These are phyloP conservation scores for Caerostris darwini DNA, from an alignment of 1,140 invertebrate genomes.

Conservation along the genomic window DNA sequence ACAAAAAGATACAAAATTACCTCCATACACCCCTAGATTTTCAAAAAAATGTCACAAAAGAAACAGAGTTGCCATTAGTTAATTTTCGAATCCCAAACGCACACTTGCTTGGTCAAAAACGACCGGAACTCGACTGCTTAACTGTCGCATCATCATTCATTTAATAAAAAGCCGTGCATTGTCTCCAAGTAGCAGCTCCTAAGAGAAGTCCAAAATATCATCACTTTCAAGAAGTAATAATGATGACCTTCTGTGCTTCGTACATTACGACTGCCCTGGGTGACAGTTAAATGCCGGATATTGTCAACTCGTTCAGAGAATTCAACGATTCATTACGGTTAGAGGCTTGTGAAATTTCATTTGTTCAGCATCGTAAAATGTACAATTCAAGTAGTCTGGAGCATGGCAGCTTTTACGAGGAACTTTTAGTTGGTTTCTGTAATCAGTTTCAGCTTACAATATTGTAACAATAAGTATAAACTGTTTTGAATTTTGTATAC, in stretches of 20 bases:
- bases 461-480: no score
- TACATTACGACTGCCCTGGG: slow-evolving; percentile 14
- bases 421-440: neutral
- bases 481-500: no score
- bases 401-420: neutral
- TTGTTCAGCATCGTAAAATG: slow-evolving; percentile 19
- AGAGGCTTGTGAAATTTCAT: slow-evolving; percentile 16
- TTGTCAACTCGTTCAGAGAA: slow-evolving; percentile 61
- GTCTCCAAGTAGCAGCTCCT: neutral
- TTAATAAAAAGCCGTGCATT: slow-evolving; percentile 46
- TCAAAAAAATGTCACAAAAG: neutral
- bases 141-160: neutral
- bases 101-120: neutral
- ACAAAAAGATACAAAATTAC: no score
- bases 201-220: slow-evolving; percentile 18
- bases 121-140: neutral
- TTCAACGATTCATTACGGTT: slow-evolving; percentile 60
- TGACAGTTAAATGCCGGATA: slow-evolving; percentile 31
- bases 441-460: no score
- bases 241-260: slow-evolving; percentile 37
- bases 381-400: neutral
- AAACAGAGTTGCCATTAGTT: neutral
- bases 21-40: neutral
- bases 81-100: neutral
- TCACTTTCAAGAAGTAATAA: slow-evolving; percentile 23